Evolutionary conservation across 1,140 invertebrate species (phyloP).

Genomic region (Drosophila mojavensis): DNA sequence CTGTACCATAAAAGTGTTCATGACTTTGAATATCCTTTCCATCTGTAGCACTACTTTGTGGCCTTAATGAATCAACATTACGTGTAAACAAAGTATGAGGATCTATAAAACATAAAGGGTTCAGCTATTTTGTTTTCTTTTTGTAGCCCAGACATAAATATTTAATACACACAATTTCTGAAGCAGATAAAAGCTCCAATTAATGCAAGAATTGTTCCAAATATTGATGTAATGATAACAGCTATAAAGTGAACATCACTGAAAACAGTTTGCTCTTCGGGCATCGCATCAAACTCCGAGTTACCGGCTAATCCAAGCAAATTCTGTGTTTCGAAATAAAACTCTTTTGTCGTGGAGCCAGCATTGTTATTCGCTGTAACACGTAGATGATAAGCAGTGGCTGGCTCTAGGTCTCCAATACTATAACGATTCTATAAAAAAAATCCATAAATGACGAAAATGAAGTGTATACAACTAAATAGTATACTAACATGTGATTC

Average conservation of each 20-base stretch:
- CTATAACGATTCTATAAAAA: conserved; percentile 79
- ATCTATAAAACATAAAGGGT: conserved; percentile 39
- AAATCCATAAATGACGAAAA: conserved; percentile 3
- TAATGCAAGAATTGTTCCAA: conserved; percentile 85
- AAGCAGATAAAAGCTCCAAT: conserved; percentile 85
- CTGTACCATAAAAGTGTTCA: conserved; percentile 86
- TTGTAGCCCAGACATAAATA: neutral
- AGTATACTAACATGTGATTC: conserved; percentile 80
- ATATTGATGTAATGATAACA: conserved; percentile 84
- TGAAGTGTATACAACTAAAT: neutral
- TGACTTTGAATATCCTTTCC: conserved; percentile 83
- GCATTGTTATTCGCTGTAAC: conserved; percentile 89
- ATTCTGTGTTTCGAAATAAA: conserved; percentile 87
- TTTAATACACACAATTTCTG: conserved; percentile 84
- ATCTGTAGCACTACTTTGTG: conserved; percentile 33
- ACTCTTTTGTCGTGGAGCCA: conserved; percentile 88
- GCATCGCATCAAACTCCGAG: conserved; percentile 78
- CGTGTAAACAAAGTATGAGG: conserved; percentile 52
- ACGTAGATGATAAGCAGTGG: conserved; percentile 87
- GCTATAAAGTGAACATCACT: conserved; percentile 85
- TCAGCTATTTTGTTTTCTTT: neutral
- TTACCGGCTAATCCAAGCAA: conserved; percentile 85
- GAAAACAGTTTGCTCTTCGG: conserved; percentile 84
- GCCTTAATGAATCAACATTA: conserved; percentile 54
- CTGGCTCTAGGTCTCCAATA: conserved; percentile 88